These are phyloP conservation scores for Eupithecia vulgata DNA, from an alignment of 2,888 invertebrate genomes.

Conservation along the genomic window DNA sequence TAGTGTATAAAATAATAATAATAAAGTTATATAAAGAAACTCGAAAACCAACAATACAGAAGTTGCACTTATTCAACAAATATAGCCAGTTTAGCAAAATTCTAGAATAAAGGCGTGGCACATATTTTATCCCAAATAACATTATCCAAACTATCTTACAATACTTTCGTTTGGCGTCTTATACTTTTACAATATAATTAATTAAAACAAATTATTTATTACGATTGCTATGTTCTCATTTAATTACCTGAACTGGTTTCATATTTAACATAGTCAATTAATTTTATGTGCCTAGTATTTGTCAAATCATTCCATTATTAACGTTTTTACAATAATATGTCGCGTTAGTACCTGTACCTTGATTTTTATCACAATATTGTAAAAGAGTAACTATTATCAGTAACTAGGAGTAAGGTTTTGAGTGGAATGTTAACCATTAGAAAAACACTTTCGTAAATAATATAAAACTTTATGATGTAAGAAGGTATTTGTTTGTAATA, in stretches of 20 bases:
- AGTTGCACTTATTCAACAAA: background rate
- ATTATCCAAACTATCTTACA: background rate
- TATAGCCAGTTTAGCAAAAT: background rate
- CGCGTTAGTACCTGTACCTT: background rate
- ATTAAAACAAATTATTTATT: background rate
- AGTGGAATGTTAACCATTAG: too few species aligned
- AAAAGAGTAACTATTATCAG: background rate
- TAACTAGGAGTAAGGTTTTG: background rate
- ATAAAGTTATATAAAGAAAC: background rate
- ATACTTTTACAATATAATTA: background rate
- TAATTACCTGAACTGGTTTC: background rate
- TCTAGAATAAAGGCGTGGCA: background rate
- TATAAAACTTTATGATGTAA: background rate
- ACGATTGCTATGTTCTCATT: background rate
- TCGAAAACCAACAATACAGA: background rate
- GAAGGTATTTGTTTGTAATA: background rate
- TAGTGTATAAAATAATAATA: background rate
- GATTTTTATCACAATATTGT: background rate
- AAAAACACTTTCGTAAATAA: background rate
- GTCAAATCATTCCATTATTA: constrained; percentile 1
- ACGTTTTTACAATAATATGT: background rate
- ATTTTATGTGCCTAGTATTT: background rate
- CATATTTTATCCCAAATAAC: background rate
- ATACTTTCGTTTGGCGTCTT: background rate
- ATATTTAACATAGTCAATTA: background rate